Evolutionary conservation across 2,888 invertebrate species (phyloP).

Genomic region (Drosophila pseudotakahashii): DNA sequence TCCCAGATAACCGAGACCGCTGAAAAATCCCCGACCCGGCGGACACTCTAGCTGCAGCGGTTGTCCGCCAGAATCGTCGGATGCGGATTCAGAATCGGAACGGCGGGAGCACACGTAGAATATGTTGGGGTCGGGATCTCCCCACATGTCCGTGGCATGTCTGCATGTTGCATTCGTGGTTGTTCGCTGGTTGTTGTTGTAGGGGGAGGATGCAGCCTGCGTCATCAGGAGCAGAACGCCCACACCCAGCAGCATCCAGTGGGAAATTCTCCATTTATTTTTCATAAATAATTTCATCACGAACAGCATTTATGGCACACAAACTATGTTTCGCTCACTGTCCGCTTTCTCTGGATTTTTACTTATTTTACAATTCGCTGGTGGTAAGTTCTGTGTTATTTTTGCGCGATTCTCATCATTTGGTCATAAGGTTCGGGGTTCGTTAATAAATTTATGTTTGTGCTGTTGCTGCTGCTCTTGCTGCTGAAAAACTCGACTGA

Average conservation of each 20-base stretch:
- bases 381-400: constrained; percentile 3
- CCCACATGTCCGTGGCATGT: constrained; percentile 77
- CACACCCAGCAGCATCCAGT: constrained; percentile 24
- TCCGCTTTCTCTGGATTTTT: too few species aligned
- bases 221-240: constrained; percentile 11
- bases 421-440: constrained; percentile 37
- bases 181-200: constrained; percentile 31
- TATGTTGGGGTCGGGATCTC: constrained; percentile 78
- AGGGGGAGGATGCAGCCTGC: constrained; percentile 32
- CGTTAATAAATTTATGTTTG: constrained; percentile 47
- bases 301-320: constrained; percentile 40
- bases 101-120: constrained; percentile 73
- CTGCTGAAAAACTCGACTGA: constrained; percentile 67
- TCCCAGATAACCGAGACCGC: constrained; percentile 74
- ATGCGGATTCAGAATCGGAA: too few species aligned
- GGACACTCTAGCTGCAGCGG: constrained; percentile 68
- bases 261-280: constrained; percentile 54
- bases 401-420: constrained; percentile 49
- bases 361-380: constrained; percentile 20
- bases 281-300: constrained; percentile 77
- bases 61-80: constrained; percentile 42
- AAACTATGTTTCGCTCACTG: constrained; percentile 10
- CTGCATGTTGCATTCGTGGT: constrained; percentile 65
- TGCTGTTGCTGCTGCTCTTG: neutral
- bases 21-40: constrained; percentile 77